phyloP scores from a whole-genome alignment of 2,888 invertebrate species.

The Tenthredo mesomela region DNA sequence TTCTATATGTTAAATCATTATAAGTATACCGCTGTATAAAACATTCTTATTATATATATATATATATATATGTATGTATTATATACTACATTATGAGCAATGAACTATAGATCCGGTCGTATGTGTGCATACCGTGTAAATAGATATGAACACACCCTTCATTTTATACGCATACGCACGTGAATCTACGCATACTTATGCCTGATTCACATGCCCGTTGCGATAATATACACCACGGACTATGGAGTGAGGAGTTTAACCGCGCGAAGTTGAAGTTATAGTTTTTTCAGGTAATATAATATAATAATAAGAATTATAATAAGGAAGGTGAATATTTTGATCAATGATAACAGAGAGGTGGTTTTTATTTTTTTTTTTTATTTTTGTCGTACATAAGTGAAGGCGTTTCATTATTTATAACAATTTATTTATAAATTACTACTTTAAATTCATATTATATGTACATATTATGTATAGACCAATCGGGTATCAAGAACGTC shows the following conservation, averaged over 20 bases:
- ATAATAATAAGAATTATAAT: too few relatives aligned
- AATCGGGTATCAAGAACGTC: not conserved
- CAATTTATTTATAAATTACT: not conserved
- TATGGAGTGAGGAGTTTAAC: not conserved
- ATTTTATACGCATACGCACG: not conserved
- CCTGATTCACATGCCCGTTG: not conserved
- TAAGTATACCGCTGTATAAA: constrained; percentile 19
- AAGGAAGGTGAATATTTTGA: too few relatives aligned
- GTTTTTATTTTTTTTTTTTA: not conserved
- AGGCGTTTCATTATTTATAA: not conserved
- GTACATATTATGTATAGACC: not conserved
- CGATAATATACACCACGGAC: not conserved
- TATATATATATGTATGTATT: too few relatives aligned
- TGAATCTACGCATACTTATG: constrained; percentile 4
- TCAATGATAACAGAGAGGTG: not conserved
- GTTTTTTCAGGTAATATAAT: not conserved
- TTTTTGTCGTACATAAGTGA: too few relatives aligned
- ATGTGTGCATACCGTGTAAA: constrained; percentile 3
- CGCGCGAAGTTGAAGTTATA: not conserved
- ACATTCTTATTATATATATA: too few relatives aligned
- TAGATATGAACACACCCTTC: constrained; percentile 46
- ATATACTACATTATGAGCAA: not conserved
- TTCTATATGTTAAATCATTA: constrained; percentile 26
- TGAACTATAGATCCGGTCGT: constrained; percentile 13
- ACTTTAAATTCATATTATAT: not conserved